Evolutionary conservation across 2,797 vertebrate species (phyloP), one percentile per base, ranked within the genome.

Genomic region (Sebastes kiyomatsui): DNA sequence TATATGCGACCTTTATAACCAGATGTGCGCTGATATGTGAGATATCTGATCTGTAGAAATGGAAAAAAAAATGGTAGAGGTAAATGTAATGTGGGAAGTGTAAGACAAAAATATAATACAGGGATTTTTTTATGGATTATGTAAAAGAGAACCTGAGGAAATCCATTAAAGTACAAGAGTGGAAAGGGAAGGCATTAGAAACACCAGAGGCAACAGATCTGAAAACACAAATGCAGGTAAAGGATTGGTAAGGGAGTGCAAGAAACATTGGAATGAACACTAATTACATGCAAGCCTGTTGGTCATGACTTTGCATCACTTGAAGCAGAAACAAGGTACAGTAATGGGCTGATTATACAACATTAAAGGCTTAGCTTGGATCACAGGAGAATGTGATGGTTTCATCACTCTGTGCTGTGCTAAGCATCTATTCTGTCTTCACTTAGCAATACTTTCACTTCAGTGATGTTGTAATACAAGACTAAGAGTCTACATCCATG

Each of bases 71-170:
- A 35, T 64, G 30, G 22, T 13, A 5, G 6, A 46, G 54, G 60
- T 66, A 23, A 65, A 42, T 42, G 7, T 59, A 54, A 56, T 6
- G 13, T 28, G 27, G 28, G 42, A 25, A 18, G n/a, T 58, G 23
- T 14, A 67, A 56, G 20, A 54, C 46, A 59, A 32, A 77, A 70
- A 79, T 62, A 58, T 80, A 46, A 70, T 72, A 46, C 7, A 7
- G 54, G 5, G 11, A 20, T 77, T 61, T 77, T 61, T 76, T 56
- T 35, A 69, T 66, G 52, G 74, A 68, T 77, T 75, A 62, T 58
- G 67, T 66, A 69, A 65, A 66, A 72, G n/a, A 69, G 13, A 64
- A 30, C 30, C 32, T 22, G 23, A 67, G 67, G 4, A 59, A 64
- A 79, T 72, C 38, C 60, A 55, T 62, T 46, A 62, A 52, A 86